Percentiles rank a stretch among this genome's conserved stretches.
phyloP scores from a whole-genome alignment of 1,140 invertebrate species.

The Paraescarpia echinospica region DNA sequence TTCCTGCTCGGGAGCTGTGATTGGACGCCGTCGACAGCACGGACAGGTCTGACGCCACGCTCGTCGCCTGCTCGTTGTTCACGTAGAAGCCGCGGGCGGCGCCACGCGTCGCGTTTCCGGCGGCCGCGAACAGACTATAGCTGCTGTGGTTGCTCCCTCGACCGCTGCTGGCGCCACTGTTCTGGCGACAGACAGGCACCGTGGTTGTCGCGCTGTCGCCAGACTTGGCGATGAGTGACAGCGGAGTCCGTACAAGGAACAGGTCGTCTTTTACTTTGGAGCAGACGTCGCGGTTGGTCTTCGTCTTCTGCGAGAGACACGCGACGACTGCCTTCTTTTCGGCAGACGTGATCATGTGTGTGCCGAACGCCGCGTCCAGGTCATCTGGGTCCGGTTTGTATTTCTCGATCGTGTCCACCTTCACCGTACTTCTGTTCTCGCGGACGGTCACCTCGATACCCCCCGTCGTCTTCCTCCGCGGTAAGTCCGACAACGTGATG shows the following conservation, averaged over 20 bases:
- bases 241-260: background rate
- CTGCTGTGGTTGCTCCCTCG: slow-evolving; percentile 15
- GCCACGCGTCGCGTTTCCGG: background rate
- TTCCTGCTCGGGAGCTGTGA: background rate
- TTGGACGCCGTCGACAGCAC: background rate
- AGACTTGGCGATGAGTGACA: background rate
- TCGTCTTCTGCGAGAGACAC: background rate
- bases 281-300: background rate
- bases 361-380: background rate
- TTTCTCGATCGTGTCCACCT: background rate
- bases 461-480: background rate
- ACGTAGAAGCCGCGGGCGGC: background rate
- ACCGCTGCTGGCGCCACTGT: background rate
- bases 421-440: background rate
- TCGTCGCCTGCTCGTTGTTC: background rate
- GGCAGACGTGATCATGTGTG: background rate
- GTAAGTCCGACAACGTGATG: background rate
- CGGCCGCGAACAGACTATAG: background rate
- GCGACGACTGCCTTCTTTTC: background rate
- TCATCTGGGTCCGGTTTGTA: background rate
- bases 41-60: slow-evolving; percentile 13
- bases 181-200: background rate
- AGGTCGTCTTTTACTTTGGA: background rate
- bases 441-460: slow-evolving; percentile 1
- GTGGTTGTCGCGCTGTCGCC: background rate